Base-by-base conservation (phyloP, 2,113 vertebrate genomes). In the Sitta europaea region DNA sequence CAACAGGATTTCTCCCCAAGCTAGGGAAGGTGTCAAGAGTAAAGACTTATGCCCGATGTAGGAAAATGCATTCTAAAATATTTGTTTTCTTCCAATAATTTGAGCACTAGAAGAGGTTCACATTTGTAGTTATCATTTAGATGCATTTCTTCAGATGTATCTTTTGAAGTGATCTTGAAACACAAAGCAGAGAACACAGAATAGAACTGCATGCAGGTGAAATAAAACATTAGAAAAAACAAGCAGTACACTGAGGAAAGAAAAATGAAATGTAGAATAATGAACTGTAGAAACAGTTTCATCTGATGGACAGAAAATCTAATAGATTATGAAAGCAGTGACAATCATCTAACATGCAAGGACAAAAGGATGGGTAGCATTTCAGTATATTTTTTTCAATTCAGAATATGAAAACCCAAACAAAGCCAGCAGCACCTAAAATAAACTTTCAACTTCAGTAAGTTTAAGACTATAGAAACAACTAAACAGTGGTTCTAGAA, bases 21-120 rank as follows among this genome's bases (percentile, higher is more conserved):
- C 45, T 62, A 12, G 2, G 28, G 23, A 86, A 90, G 19, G 7
- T 13, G 9, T 6, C 0, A 0, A 35, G 33, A 71, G 4, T 38
- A 55, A 72, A 75, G 36, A 62, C 38, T 53, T 79, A 25, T 0
- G n/a, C 14, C 8, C 29, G 8, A 24, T 54, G 21, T 7, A 80
- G 21, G 29, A 93, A 93, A 88, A 76, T 0, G 6, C 2, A 3
- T 33, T 54, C 29, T 94, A 73, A 92, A 95, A 86, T 76, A 93
- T 76, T 93, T 89, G 92, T 24, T 74, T 59, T 55, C 20, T 63
- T 80, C 66, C 59, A 74, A 66, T 63, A 74, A 84, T 89, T 86
- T 61, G 29, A 84, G n/a, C 7, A 16, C 21, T 14, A 54, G n/a
- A 76, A 88, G 4, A 48, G 23, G 14, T 33, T 66, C 74, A 66